These are phyloP conservation scores for Drepana arcuata DNA, from an alignment of 1,140 invertebrate genomes.

Conservation along the genomic window DNA sequence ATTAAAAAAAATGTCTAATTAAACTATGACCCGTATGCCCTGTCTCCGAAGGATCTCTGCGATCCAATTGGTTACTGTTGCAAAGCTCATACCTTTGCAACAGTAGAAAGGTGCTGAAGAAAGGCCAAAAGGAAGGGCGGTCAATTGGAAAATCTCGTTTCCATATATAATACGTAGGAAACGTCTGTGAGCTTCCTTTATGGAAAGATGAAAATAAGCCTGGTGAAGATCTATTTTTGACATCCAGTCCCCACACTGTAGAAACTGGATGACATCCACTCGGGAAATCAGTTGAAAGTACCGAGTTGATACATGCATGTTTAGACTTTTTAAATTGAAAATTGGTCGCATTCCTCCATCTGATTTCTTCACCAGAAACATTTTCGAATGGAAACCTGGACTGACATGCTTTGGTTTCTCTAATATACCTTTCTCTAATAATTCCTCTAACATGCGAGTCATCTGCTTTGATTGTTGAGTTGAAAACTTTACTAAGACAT, in stretches of 20 bases:
- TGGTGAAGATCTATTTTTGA: constrained; percentile 20
- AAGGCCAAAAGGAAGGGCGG: constrained; percentile 15
- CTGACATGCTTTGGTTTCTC: no score
- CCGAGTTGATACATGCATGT: constrained; percentile 12
- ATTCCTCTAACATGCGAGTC: no score
- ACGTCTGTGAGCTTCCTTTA: constrained; percentile 9
- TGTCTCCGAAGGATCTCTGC: constrained; percentile 22
- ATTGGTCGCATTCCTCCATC: constrained; percentile 17
- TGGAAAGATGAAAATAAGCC: constrained; percentile 49
- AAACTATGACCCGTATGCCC: constrained; percentile 23
- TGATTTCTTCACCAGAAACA: constrained; percentile 28
- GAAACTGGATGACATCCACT: constrained; percentile 9
- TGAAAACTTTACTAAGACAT: no score
- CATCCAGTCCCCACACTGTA: constrained; percentile 20
- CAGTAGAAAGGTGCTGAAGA: constrained; percentile 18
- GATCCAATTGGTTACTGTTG: constrained; percentile 32
- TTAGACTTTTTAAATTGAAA: constrained; percentile 29
- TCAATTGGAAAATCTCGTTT: constrained; percentile 15
- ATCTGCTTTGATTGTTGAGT: no score
- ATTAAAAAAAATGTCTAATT: constrained; percentile 26
- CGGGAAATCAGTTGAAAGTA: constrained; percentile 15
- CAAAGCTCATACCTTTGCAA: constrained; percentile 8
- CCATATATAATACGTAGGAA: constrained; percentile 18
- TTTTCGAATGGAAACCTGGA: constrained; percentile 33
- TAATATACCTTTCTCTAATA: no score